Conservation (phyloP, 2,888 invertebrate genomes). For the Drosophila gaucha region DNA sequence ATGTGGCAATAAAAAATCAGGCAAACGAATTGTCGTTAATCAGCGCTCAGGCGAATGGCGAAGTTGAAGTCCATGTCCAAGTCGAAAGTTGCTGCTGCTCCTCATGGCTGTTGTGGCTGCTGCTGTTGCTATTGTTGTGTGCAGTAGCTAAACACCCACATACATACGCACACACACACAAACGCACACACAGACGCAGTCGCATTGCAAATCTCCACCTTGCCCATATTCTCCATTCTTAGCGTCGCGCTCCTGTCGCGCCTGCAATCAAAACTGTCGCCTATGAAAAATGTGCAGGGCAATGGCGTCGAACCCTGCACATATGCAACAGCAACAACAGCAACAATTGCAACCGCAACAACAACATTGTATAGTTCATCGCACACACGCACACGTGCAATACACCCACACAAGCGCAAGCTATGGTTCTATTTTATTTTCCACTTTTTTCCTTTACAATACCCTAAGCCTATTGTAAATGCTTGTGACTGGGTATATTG, state of each 20-base stretch:
- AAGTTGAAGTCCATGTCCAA: slow-evolving; percentile 42
- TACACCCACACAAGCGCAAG: slow-evolving; percentile 5
- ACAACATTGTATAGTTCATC: slow-evolving; percentile 4
- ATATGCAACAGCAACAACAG: slow-evolving; percentile 27
- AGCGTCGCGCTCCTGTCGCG: slow-evolving; percentile 22
- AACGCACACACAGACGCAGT: slow-evolving; percentile 6
- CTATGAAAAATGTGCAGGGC: slow-evolving; percentile 76
- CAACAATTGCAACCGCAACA: slow-evolving; percentile 14
- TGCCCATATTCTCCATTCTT: slow-evolving; percentile 34
- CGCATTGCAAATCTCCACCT: slow-evolving; percentile 38
- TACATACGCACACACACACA: slow-evolving; percentile 3
- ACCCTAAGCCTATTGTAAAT: neutral
- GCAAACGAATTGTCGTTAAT: slow-evolving; percentile 81
- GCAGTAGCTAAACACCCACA: slow-evolving; percentile 42
- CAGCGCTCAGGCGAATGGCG: slow-evolving; percentile 59
- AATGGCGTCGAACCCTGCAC: slow-evolving; percentile 67
- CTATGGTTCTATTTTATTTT: slow-evolving; percentile 6
- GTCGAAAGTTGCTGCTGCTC: slow-evolving; percentile 29
- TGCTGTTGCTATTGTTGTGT: slow-evolving; percentile 32
- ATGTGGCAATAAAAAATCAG: slow-evolving; percentile 74
- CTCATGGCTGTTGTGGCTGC: no score
- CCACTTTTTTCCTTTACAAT: slow-evolving; percentile 1
- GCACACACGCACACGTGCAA: slow-evolving; percentile 7
- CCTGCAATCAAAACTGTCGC: slow-evolving; percentile 78
- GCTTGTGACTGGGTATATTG: neutral